Base-by-base conservation (phyloP, 2,888 invertebrate genomes). In the Temnothorax ravouxi region DNA sequence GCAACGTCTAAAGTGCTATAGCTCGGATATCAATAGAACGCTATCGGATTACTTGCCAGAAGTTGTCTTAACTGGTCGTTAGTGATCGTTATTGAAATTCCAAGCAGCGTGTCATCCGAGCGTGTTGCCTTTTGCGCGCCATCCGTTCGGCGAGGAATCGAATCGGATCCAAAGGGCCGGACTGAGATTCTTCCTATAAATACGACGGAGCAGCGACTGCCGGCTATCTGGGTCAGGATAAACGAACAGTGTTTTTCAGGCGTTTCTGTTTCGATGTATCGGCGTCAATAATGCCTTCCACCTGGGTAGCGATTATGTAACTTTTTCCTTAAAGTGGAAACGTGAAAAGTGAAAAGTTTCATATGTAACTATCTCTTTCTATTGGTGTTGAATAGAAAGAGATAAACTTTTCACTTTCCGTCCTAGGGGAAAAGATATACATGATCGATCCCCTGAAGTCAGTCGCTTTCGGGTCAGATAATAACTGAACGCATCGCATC, bases 191-290 rank as follows among this genome's bases (percentile, higher is more conserved):
- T 59, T 71, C 77, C 84, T 87, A 84, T 87, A 87, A 87, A 88
- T 88, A 88, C 75, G 29, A 44, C 8, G 2, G 41, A 2, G 18
- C 76, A 85, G 84, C 29, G 74, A 44, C 66, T 61, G 15, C 8
- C 29, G 75, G 41, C 75, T 84, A 88, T 88, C 83, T 84, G 50
- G 86, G 88, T 88, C 87, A 88, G 84, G 47, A 88, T 69, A 75
- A 85, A 81, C 77, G 84, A 59, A 75, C 54, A 72, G 21, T 80
- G 83, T 80, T 84, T 87, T 88, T 85, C 79, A 67, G 29, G 76
- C 61, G 81, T 79, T 88, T 74, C 74, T 69, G 79, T 50, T 59
- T 85, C 62, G 44, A 29, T 83, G 50, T 61, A 25, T 29, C 29
- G 29, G 3, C 29, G 29, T 29, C 29, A 29, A 29, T 29, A 29